A percentile compares a stretch with the other conserved stretches of the same genome.
Conservation (phyloP, 2,113 vertebrate genomes). For the Sphyrna mokarran region DNA sequence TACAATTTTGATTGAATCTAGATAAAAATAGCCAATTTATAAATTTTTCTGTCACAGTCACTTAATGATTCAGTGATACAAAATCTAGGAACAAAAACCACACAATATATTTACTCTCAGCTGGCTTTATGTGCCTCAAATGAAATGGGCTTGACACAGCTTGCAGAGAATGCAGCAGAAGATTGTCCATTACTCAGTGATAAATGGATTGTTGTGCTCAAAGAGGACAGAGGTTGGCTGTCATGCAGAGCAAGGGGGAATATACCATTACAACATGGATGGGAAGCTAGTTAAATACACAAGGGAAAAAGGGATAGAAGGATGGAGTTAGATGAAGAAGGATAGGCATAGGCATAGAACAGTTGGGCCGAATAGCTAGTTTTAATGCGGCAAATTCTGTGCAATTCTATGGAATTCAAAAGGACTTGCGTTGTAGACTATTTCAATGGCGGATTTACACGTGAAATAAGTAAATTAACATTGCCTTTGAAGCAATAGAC, state of each 20-base stretch:
- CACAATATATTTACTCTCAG: background rate
- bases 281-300: background rate
- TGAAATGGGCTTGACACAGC: background rate
- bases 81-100: background rate
- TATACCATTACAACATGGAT: background rate
- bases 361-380: background rate
- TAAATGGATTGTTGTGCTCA: background rate
- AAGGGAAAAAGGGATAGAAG: background rate
- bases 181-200: background rate
- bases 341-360: background rate
- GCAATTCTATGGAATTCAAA: background rate
- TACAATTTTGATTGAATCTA: background rate
- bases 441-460: background rate
- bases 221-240: background rate
- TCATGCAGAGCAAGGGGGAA: too few relatives aligned
- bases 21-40: constrained; percentile 22
- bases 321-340: background rate
- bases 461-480: background rate
- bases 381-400: background rate
- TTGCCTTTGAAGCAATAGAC: background rate
- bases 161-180: background rate
- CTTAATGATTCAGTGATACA: background rate
- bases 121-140: background rate
- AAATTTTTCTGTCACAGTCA: background rate
- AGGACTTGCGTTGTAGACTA: background rate